These are phyloP conservation scores for Plebejus argus DNA, from an alignment of 2,888 invertebrate genomes.

Conservation along the genomic window DNA sequence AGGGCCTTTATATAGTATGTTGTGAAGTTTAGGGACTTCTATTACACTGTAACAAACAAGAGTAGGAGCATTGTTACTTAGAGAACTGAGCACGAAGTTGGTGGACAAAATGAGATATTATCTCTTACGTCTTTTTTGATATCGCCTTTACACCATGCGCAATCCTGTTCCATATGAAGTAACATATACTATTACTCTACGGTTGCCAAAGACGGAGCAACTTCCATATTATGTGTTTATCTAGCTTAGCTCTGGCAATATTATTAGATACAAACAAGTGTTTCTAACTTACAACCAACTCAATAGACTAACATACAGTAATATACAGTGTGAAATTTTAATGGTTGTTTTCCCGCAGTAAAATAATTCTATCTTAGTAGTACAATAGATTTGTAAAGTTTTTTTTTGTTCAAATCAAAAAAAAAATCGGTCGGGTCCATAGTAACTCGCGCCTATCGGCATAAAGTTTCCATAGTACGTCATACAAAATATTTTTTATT, in stretches of 20 bases:
- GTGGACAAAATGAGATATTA: constrained; percentile 15
- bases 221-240: background rate
- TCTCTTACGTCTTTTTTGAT: background rate
- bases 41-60: constrained; percentile 45
- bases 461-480: too few relatives aligned
- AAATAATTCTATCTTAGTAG: too few relatives aligned
- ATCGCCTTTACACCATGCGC: background rate
- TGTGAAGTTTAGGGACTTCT: constrained; percentile 44
- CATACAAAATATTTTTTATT: too few relatives aligned
- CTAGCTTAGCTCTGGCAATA: background rate
- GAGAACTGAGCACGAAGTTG: constrained; percentile 8
- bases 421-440: too few relatives aligned
- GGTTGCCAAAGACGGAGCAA: background rate
- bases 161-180: background rate
- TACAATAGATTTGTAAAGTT: too few relatives aligned
- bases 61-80: constrained; percentile 23
- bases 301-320: too few relatives aligned
- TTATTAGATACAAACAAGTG: background rate
- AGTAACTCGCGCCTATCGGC: too few relatives aligned
- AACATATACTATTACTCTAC: background rate
- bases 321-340: too few relatives aligned
- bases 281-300: background rate
- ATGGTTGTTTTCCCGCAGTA: too few relatives aligned
- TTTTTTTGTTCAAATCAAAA: too few relatives aligned
- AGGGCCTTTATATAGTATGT: constrained; percentile 56